Conservation (phyloP, 2,888 invertebrate genomes). For the Coelinius sp. region DNA sequence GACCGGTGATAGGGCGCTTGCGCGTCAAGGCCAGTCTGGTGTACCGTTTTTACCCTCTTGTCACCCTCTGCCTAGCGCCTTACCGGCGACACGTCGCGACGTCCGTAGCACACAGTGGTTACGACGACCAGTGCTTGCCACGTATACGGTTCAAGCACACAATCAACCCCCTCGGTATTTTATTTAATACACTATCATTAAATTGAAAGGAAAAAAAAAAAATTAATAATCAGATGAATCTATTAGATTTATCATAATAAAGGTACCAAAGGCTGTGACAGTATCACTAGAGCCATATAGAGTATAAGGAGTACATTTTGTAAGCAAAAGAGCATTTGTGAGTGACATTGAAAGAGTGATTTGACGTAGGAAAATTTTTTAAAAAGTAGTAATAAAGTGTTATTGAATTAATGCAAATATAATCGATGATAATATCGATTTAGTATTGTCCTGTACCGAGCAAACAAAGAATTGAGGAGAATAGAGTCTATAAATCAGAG, state of each 20-base stretch:
- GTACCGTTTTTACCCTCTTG: slow-evolving; percentile 43
- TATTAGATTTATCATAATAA: background rate
- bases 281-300: background rate
- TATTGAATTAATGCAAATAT: background rate
- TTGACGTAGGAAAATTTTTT: background rate
- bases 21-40: slow-evolving; percentile 52
- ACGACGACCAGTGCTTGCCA: slow-evolving; percentile 26
- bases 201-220: background rate
- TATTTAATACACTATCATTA: background rate
- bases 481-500: background rate
- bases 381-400: background rate
- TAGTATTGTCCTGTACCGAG: too few species aligned
- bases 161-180: background rate
- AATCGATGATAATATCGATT: background rate
- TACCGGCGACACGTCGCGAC: slow-evolving; percentile 65
- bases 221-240: background rate
- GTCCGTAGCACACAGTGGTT: slow-evolving; percentile 34
- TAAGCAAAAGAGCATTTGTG: background rate
- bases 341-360: slow-evolving; percentile 19
- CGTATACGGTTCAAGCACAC: slow-evolving; percentile 32
- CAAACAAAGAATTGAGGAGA: background rate
- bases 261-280: background rate
- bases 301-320: background rate
- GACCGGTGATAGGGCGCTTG: slow-evolving; percentile 64
- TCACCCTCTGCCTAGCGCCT: slow-evolving; percentile 52